Base-by-base conservation (phyloP, 2,888 invertebrate genomes). In the Cantharis lateralis region DNA sequence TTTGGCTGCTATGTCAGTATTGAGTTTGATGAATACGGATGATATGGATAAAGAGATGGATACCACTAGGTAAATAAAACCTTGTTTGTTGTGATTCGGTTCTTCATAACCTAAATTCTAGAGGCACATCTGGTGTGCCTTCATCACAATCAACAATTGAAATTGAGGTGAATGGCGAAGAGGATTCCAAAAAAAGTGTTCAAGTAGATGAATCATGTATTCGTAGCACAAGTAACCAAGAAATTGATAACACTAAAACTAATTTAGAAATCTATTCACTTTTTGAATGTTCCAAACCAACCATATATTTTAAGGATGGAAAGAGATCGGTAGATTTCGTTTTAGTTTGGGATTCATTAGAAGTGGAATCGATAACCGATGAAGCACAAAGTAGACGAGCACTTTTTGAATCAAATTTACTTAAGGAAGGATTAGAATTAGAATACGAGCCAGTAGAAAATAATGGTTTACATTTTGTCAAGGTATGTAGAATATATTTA, bases 401-500 rank as follows among this genome's bases (percentile, higher is more conserved):
- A 82, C 87, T 93, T 28, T 96, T 94, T 86, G 94, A 96, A 85
- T 87, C 88, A 77, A 95, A 95, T 88, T 90, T 96, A 71, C 89
- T 91, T 78, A 90, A 90, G 16, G 95, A 96, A 85, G 96, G 96
- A 0, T 87, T 96, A 68, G 91, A 94, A 82, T 87, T 95, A 76
- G 96, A 96, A 86, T 89, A 91, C 78, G 94, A 93, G 81, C 89
- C 91, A 68, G 91, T 92, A 15, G 92, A 92, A 78, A 90, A 88
- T 28, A 90, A 93, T 81, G 93, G 94, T 76, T 90, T 96, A 73
- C 91, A 93, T 87, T 96, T 96, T 88, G 91, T 96, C 80, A 98
- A 93, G 89, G 93, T 93, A 81, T 71, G 62, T 48, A 16, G 10
- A 32, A n/a, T n/a, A n/a, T n/a, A 18, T 11, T 1, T 24, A 3